These are phyloP conservation scores for Caenorhabditis brenneri DNA, from an alignment of 1,140 invertebrate species.

Conservation along the genomic window DNA sequence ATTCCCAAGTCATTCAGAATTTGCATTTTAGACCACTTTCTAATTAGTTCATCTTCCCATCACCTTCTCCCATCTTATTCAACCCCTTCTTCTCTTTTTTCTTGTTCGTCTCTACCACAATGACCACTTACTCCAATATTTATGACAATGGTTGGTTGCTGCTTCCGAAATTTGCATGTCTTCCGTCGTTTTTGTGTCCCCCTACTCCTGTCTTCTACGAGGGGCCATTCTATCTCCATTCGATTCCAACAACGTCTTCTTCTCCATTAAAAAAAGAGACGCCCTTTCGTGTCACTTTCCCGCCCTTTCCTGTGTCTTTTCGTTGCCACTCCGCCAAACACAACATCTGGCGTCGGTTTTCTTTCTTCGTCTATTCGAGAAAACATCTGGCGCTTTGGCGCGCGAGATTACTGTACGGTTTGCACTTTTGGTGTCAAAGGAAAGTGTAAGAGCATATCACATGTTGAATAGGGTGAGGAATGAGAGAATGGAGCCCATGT, in stretches of 20 bases:
- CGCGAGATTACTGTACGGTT: neutral
- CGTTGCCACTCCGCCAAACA: neutral
- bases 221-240: neutral
- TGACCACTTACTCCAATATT: slow-evolving; percentile 25
- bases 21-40: neutral
- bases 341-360: slow-evolving; percentile 19
- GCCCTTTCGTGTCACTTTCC: slow-evolving; percentile 14
- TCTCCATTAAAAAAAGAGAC: neutral
- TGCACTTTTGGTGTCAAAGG: neutral
- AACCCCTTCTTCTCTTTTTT: neutral
- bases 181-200: neutral
- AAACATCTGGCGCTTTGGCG: neutral
- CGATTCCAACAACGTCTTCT: neutral
- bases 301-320: neutral
- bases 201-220: neutral
- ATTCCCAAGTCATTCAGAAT: neutral
- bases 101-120: neutral
- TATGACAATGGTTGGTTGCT: slow-evolving; percentile 9
- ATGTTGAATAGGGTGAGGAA: neutral
- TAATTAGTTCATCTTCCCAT: neutral
- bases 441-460: neutral
- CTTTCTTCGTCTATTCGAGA: neutral
- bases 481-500: neutral
- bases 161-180: slow-evolving; percentile 4
- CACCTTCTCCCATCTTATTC: neutral